A percentile compares a stretch with the other conserved stretches of the same genome.
phyloP scores from a whole-genome alignment of 1,140 invertebrate genomes.

The Oreohelix idahoensis region DNA sequence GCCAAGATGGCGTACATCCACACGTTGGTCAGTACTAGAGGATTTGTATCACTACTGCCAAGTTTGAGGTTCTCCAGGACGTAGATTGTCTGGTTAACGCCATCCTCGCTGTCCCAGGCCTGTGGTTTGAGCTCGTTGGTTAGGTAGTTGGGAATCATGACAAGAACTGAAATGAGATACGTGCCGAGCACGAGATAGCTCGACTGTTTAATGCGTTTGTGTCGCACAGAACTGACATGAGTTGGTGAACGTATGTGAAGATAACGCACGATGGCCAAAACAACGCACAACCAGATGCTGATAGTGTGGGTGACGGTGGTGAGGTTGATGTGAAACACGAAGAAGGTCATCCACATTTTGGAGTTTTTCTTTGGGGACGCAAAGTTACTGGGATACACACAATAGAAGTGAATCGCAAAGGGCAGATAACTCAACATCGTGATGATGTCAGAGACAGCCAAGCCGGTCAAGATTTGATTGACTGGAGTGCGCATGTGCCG shows the following conservation, averaged over 20 bases:
- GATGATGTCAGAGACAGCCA: conserved; percentile 88
- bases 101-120: neutral
- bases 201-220: conserved; percentile 77
- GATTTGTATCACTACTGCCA: conserved; percentile 76
- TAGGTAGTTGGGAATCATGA: conserved; percentile 84
- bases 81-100: conserved; percentile 55
- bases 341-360: conserved; percentile 64
- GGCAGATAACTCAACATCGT: conserved; percentile 92
- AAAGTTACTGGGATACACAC: conserved; percentile 48
- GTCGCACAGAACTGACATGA: conserved; percentile 76
- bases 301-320: conserved; percentile 89
- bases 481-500: conserved; percentile 88
- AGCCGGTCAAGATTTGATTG: conserved; percentile 86
- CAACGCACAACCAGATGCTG: conserved; percentile 92
- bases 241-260: conserved; percentile 86
- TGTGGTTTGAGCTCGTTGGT: conserved; percentile 58
- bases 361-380: conserved; percentile 57
- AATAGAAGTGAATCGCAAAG: conserved; percentile 81
- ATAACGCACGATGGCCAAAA: conserved; percentile 92
- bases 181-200: conserved; percentile 82
- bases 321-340: conserved; percentile 78
- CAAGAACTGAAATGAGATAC: conserved; percentile 81
- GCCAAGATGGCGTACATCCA: conserved; percentile 70
- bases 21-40: conserved; percentile 68
- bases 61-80: conserved; percentile 73